phyloP scores from a whole-genome alignment of 2,797 vertebrate species.

The Pseudochirops cupreus region DNA sequence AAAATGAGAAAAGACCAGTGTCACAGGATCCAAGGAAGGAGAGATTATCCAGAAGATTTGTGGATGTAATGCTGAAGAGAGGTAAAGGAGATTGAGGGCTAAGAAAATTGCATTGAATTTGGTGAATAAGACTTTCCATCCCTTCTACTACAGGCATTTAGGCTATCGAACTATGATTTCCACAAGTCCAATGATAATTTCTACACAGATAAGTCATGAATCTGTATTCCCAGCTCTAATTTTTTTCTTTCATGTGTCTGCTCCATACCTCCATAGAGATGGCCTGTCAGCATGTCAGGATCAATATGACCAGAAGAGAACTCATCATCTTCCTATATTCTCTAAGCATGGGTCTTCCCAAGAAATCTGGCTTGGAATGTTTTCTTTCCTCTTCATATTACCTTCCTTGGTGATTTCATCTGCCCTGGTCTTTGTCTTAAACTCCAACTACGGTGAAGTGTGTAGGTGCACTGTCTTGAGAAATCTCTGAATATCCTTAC shows the following conservation, averaged over 20 bases:
- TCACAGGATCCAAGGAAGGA: not conserved
- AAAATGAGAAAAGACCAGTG: not conserved
- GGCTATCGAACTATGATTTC: not conserved
- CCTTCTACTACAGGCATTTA: not conserved
- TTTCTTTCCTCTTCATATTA: not conserved
- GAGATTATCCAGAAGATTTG: not conserved
- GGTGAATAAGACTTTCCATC: not conserved
- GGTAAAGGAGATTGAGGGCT: not conserved
- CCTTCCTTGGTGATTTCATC: not conserved
- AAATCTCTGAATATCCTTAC: not conserved
- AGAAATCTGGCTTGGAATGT: not conserved
- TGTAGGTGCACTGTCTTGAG: not conserved
- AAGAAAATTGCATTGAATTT: not conserved
- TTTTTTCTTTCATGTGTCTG: not conserved
- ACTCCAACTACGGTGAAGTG: not conserved
- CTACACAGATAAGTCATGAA: not conserved
- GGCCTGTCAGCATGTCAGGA: not conserved
- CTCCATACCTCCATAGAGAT: not conserved
- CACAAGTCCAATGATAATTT: not conserved
- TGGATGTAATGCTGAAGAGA: not conserved
- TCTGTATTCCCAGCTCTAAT: not conserved
- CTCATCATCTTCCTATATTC: not conserved
- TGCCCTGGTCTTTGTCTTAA: not conserved
- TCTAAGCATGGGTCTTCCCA: not conserved
- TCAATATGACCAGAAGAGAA: not conserved